Conservation (phyloP, 2,797 vertebrate species). For the Echiichthys vipera region DNA sequence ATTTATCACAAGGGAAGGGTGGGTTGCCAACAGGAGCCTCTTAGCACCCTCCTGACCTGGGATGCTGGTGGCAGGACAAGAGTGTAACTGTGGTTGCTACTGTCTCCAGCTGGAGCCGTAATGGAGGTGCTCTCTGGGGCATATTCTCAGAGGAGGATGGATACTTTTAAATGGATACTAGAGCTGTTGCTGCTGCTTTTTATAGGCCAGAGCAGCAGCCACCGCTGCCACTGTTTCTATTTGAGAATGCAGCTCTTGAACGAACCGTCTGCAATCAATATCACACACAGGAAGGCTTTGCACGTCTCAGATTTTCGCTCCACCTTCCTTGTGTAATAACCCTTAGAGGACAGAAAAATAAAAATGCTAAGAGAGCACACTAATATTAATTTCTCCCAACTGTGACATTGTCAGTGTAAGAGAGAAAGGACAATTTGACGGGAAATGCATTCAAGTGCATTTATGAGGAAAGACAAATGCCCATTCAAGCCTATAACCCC, state of each 20-base stretch:
- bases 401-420: constrained; percentile 20
- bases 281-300: constrained; percentile 31
- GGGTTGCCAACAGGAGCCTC: constrained; percentile 83
- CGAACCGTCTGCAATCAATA: constrained; percentile 38
- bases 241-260: constrained; percentile 42
- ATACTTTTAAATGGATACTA: constrained; percentile 55
- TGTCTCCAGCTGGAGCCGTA: constrained; percentile 72
- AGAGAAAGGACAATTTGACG: constrained; percentile 14
- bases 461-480: constrained; percentile 43
- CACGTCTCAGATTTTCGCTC: constrained; percentile 24
- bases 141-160: constrained; percentile 57
- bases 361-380: constrained; percentile 5
- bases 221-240: constrained; percentile 28
- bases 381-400: constrained; percentile 15
- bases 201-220: constrained; percentile 45
- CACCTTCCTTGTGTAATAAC: constrained; percentile 41
- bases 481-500: constrained; percentile 16
- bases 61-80: constrained; percentile 72
- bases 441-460: constrained; percentile 40
- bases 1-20: constrained; percentile 91
- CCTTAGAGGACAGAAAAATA: constrained; percentile 21
- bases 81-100: constrained; percentile 67
- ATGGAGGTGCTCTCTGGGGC: constrained; percentile 73
- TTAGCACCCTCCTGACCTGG: constrained; percentile 78
- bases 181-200: constrained; percentile 57